A percentile compares a stretch with the other conserved stretches of the same genome.
phyloP scores from a whole-genome alignment of 2,888 invertebrate species.

The Troides helena region DNA sequence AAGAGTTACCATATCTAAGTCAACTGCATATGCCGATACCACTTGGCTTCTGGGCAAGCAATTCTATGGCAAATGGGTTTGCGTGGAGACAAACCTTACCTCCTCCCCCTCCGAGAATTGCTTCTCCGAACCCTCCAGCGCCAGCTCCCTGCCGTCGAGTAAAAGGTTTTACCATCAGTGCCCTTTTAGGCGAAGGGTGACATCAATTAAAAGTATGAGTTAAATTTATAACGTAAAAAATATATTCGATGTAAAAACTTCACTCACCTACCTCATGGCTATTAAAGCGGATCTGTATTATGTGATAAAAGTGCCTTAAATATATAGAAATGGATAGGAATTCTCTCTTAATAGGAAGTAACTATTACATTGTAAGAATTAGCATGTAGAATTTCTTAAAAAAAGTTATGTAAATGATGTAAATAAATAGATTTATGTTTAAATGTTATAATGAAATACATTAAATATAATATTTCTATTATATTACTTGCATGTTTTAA shows the following conservation, averaged over 20 bases:
- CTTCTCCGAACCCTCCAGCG: conserved; percentile 50
- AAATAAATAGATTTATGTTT: conserved; percentile 23
- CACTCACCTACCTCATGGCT: conserved; percentile 29
- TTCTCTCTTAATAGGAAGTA: conserved; percentile 5
- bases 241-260: conserved; percentile 9
- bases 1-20: conserved; percentile 58
- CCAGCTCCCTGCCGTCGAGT: conserved; percentile 66
- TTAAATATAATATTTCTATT: conserved; percentile 19
- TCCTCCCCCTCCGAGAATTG: conserved; percentile 49
- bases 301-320: conserved; percentile 69
- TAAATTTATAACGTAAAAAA: conserved; percentile 7
- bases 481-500: conserved; percentile 16
- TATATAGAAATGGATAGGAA: conserved; percentile 15
- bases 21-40: conserved; percentile 66
- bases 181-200: conserved; percentile 74
- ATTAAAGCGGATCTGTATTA: conserved; percentile 36
- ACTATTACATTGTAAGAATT: conserved; percentile 23
- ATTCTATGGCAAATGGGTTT: conserved; percentile 48
- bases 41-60: conserved; percentile 57
- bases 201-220: conserved; percentile 9
- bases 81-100: conserved; percentile 61
- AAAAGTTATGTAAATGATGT: conserved; percentile 29
- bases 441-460: conserved; percentile 17
- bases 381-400: conserved; percentile 9
- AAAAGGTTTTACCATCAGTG: conserved; percentile 75